Evolutionary conservation across 1,140 invertebrate species (phyloP), one percentile per base, ranked within the genome.

Genomic region (Drosophila ficusphila): DNA sequence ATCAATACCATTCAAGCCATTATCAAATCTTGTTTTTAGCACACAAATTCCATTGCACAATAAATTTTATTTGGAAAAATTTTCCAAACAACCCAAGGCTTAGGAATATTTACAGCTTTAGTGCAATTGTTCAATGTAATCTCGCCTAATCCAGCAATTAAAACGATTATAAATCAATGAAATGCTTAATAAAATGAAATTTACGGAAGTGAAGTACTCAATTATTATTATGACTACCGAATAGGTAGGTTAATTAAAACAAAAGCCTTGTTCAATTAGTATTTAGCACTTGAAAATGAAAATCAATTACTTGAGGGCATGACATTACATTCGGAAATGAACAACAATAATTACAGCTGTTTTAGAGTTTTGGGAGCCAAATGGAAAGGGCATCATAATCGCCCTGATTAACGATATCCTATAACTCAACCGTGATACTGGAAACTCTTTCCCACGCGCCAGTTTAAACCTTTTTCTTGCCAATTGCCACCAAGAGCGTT

Each of bases 401-500:
- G 39, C 16, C 9, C 34, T 67, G 62, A 68, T 68, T 68, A 68
- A 68, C 61, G 61, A 67, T 51, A 38, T 52, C 11, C 46, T 61
- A 67, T 67, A 68, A 52, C 16, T 67, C 25, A 67, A 21, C 36
- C 42, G 4, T 41, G 62, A 65, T 65, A 49, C 58, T 41, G 33
- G 25, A 31, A 31, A 19, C 25, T 31, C 34, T 23, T 49, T 39
- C 23, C 18, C 41, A 29, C 34, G 41, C 19, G 18, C 31, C 33
- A 23, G 33, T 12, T 65, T 33, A 41, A 41, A 33, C 44, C 34
- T 36, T 33, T 46, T 41, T 42, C 27, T 8, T 23, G 11, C 25
- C 64, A 68, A 52, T 68, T 68, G 64, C 62, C 46, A 68, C 36
- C 64, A 27, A 29, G 9, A 42, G 64, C 64, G 64, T 69, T 69